These are phyloP conservation scores for Heliopora coerulea DNA, from an alignment of 92 coral and sea anemone species.

Conservation along the genomic window DNA sequence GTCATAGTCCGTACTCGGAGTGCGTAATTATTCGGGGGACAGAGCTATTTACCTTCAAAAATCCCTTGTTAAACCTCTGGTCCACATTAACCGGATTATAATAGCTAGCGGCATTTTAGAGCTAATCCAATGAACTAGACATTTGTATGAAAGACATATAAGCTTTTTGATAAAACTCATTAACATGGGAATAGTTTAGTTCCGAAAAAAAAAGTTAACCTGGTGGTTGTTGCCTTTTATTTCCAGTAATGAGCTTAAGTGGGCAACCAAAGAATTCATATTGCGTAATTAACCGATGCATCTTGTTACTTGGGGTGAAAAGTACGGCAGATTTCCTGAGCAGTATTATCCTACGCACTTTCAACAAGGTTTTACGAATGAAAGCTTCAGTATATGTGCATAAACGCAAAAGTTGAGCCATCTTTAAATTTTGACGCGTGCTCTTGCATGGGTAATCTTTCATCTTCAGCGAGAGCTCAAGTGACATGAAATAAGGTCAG, in stretches of 20 bases:
- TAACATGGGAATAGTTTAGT: not conserved
- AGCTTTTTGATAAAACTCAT: not conserved
- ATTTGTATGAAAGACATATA: constrained; percentile 11
- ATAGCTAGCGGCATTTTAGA: not conserved
- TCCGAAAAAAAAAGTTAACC: not conserved
- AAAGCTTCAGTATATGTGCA: no score
- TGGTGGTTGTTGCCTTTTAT: constrained; percentile 5
- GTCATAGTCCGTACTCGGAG: not conserved
- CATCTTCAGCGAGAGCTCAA: no score
- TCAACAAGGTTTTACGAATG: no score
- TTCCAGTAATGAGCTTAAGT: not conserved
- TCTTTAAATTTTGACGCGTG: no score
- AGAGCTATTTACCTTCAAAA: constrained; percentile 7
- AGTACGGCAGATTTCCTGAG: no score
- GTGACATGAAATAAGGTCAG: no score
- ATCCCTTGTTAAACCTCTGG: constrained; percentile 11
- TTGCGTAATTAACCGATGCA: not conserved
- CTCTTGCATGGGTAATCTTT: no score
- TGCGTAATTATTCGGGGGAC: constrained; percentile 14
- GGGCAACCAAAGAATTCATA: constrained; percentile 19
- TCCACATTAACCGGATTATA: constrained; percentile 5
- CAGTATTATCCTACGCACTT: no score
- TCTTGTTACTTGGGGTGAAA: no score
- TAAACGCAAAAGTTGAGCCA: no score
- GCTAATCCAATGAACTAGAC: not conserved